Evolutionary conservation across 2,113 vertebrate species (phyloP).

Genomic region (Serilophus lunatus): DNA sequence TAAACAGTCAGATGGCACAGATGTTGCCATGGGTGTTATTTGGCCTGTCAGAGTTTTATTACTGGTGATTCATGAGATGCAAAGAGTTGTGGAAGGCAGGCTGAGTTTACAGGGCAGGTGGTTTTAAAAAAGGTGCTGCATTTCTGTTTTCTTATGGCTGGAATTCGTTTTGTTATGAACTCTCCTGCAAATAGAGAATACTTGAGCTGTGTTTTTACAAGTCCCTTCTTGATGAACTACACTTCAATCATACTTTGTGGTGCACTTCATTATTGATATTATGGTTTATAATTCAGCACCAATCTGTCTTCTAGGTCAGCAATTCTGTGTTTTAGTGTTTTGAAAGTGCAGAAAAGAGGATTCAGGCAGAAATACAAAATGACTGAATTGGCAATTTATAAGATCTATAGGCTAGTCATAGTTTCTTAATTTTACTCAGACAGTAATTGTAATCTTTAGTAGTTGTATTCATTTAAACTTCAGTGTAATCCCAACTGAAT

Average conservation of each 20-base stretch:
- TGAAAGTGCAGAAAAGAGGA: not conserved
- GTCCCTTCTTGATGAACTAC: not conserved
- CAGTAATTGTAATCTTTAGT: not conserved
- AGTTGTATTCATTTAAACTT: not conserved
- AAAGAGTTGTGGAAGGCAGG: not conserved
- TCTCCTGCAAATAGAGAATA: not conserved
- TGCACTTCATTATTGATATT: not conserved
- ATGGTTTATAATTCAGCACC: not conserved
- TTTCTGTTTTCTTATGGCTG: not conserved
- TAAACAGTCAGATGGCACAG: slow-evolving; percentile 39
- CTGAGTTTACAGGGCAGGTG: not conserved
- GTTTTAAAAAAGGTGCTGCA: not conserved
- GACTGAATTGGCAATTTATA: not conserved
- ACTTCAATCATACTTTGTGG: not conserved
- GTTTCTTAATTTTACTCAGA: not conserved
- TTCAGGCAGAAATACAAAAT: not conserved
- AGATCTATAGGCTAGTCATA: not conserved
- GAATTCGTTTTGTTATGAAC: not conserved
- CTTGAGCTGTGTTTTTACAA: not conserved
- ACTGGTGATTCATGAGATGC: slow-evolving; percentile 33
- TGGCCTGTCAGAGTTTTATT: slow-evolving; percentile 12
- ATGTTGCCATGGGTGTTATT: slow-evolving; percentile 11
- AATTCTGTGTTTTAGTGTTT: not conserved
- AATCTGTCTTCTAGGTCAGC: not conserved
- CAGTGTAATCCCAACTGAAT: not conserved